A percentile compares a stretch with the other conserved stretches of the same genome.
phyloP scores from a whole-genome alignment of 2,888 invertebrate genomes.

The Tethea ocularis region DNA sequence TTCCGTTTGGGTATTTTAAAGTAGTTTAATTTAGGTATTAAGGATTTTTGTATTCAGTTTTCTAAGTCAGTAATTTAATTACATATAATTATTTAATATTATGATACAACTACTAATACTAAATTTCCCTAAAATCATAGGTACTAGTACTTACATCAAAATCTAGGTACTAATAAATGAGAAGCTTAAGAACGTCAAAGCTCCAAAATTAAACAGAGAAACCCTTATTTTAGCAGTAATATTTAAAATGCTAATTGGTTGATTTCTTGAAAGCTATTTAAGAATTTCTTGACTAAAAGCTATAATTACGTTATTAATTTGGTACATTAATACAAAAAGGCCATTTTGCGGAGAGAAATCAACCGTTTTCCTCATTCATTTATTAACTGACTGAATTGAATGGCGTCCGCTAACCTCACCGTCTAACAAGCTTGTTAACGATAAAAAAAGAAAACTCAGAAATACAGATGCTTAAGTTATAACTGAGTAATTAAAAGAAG shows the following conservation, averaged over 20 bases:
- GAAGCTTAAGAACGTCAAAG: neutral
- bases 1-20: no score
- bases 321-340: neutral
- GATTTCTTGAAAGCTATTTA: neutral
- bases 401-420: neutral
- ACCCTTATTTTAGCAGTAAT: neutral
- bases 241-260: neutral
- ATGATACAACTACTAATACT: no score
- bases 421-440: conserved; percentile 1
- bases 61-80: no score
- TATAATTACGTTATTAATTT: neutral
- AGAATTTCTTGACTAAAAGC: neutral
- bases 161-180: no score
- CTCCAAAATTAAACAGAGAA: neutral
- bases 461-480: neutral
- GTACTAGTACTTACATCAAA: no score
- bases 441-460: neutral
- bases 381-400: neutral
- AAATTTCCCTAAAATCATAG: no score
- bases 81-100: no score
- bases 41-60: no score
- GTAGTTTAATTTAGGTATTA: no score
- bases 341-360: neutral
- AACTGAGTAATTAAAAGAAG: neutral
- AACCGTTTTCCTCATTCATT: conserved; percentile 1